These are phyloP conservation scores for Ammodytes dubius DNA, from an alignment of 2,113 vertebrate species.

Conservation along the genomic window DNA sequence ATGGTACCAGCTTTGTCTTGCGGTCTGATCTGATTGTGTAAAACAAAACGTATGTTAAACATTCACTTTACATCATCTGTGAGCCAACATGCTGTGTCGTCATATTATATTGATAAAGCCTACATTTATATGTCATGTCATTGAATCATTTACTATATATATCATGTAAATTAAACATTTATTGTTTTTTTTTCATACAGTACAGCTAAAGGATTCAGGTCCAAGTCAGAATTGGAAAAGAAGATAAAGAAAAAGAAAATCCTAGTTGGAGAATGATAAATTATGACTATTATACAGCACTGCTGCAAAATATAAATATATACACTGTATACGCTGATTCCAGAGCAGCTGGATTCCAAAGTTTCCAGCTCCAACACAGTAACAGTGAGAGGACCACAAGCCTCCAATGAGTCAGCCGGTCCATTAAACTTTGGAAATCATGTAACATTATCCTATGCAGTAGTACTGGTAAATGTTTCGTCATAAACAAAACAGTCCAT, in stretches of 20 bases:
- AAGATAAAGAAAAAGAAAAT: neutral
- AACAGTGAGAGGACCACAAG: slow-evolving; percentile 28
- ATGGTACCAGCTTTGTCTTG: slow-evolving; percentile 39
- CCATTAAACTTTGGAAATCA: slow-evolving; percentile 2
- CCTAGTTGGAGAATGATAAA: slow-evolving; percentile 61
- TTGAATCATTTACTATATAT: slow-evolving; percentile 26
- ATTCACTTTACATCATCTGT: slow-evolving; percentile 42
- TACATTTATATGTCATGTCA: slow-evolving; percentile 26
- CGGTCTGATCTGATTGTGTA: slow-evolving; percentile 17
- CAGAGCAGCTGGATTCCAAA: slow-evolving; percentile 53
- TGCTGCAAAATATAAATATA: slow-evolving; percentile 58
- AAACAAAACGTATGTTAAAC: slow-evolving; percentile 28
- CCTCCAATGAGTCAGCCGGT: slow-evolving; percentile 17
- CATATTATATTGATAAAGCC: slow-evolving; percentile 43
- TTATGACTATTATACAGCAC: slow-evolving; percentile 61
- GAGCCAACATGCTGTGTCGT: slow-evolving; percentile 2
- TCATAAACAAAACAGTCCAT: neutral
- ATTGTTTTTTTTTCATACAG: slow-evolving; percentile 33
- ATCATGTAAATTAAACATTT: slow-evolving; percentile 32
- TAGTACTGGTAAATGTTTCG: neutral
- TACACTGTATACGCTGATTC: slow-evolving; percentile 62
- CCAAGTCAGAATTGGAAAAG: slow-evolving; percentile 32
- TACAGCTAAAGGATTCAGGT: slow-evolving; percentile 34
- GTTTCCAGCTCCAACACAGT: slow-evolving; percentile 39
- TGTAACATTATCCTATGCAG: slow-evolving; percentile 13